Base-by-base conservation (phyloP, 2,888 invertebrate species). In the Marasmarcha lunaedactyla region DNA sequence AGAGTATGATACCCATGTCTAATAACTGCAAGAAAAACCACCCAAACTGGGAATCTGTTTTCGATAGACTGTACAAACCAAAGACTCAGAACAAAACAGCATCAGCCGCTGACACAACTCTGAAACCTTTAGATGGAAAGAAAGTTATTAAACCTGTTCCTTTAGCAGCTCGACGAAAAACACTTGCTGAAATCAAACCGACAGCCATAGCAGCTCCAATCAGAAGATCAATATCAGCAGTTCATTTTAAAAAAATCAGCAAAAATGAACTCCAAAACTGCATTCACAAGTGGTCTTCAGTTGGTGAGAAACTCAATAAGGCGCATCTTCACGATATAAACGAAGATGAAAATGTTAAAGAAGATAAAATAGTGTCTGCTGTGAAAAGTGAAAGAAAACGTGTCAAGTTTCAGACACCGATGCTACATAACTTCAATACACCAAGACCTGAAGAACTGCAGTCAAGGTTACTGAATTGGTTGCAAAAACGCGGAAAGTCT, bases 401-500 rank as follows among this genome's bases (percentile, higher is more conserved):
- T 38, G 81, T 83, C 0, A 72, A 65, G 10, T 78, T 83, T 37
- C 61, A 67, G 46, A 79, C 81, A 0, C 79, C 84, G 0, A 46
- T 65, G 0, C 51, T 59, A 0, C 48, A 46, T 9, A 61, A 61
- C 38, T 63, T 66, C 6, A 78, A 76, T 40, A 78, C 81, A 1
- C 83, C 83, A 0, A 63, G 49, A 35, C 70, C 71, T 0, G 68
- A 68, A 13, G 85, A 85, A 40, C 40, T 86, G 12, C 76, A 74
- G 42, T 43, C 57, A 0, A 61, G 74, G 38, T 52, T 88, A 11
- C 74, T 77, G 37, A 62, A 70, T 1, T 88, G 87, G 87, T 55
- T 88, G 4, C 60, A 71, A 33, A 84, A 83, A 43, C 61, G 71
- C 11, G 86, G 86, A 0, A 86, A 85, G 48, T 71, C 78, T 0